Percentiles rank a stretch among this genome's conserved stretches.
phyloP scores from a whole-genome alignment of 2,888 invertebrate species.

The Rhyacophila evoluta region DNA sequence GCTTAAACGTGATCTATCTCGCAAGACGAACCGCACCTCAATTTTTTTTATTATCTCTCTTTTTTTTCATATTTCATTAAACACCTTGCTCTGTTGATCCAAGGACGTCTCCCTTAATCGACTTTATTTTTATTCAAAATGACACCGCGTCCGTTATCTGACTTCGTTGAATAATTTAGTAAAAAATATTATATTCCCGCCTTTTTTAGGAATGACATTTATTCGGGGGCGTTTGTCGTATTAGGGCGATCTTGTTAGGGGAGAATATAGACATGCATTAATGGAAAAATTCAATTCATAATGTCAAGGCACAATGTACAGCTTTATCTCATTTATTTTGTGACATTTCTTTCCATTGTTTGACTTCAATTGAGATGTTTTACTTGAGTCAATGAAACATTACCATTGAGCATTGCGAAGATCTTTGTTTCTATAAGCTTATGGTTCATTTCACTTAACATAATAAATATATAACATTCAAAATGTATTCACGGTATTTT shows the following conservation, averaged over 20 bases:
- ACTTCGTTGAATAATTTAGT: background rate
- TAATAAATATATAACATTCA: too few relatives aligned
- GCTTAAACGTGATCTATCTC: background rate
- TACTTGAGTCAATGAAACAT: too few relatives aligned
- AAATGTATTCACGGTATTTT: too few relatives aligned
- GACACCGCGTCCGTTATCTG: conserved; percentile 16
- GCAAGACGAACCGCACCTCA: background rate
- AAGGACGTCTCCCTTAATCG: conserved; percentile 15
- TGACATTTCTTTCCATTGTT: background rate
- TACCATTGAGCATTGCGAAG: too few relatives aligned
- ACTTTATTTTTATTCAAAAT: conserved; percentile 21
- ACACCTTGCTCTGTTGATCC: conserved; percentile 24
- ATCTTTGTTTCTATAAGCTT: too few relatives aligned
- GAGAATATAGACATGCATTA: background rate
- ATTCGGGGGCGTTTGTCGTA: background rate
- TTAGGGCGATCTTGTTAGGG: background rate
- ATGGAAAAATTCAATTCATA: background rate
- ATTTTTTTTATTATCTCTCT: background rate
- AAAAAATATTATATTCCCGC: background rate
- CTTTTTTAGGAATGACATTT: background rate
- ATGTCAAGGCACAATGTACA: background rate
- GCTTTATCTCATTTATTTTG: background rate
- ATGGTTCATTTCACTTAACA: too few relatives aligned
- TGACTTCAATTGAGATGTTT: background rate
- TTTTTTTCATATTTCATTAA: conserved; percentile 26